phyloP scores from a whole-genome alignment of 2,888 invertebrate species.

The Thymelicus sylvestris region DNA sequence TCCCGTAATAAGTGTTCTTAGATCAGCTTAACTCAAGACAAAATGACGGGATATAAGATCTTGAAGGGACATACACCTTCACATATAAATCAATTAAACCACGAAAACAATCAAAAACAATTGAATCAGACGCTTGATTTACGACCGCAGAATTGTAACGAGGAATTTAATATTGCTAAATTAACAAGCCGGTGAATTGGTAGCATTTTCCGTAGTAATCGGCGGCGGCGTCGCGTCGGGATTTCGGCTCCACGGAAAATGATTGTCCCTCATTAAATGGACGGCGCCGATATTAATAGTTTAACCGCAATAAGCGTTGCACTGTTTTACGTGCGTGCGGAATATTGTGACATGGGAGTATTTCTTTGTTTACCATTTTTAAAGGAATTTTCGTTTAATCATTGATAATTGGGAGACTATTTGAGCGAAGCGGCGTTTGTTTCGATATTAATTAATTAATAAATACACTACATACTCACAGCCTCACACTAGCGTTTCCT shows the following conservation, averaged over 20 bases:
- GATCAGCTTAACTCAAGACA: no score
- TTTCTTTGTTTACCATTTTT: neutral
- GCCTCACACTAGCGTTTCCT: no score
- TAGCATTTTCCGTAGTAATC: constrained; percentile 37
- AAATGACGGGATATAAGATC: no score
- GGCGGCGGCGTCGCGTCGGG: constrained; percentile 27
- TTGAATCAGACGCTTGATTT: constrained; percentile 35
- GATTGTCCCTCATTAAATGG: constrained; percentile 48
- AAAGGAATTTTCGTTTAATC: neutral
- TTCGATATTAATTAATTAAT: no score
- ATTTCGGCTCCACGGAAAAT: constrained; percentile 38
- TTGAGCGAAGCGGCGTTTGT: neutral
- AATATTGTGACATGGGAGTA: neutral
- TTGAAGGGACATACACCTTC: no score
- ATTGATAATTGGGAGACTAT: neutral
- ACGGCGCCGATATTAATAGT: constrained; percentile 48
- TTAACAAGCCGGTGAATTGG: constrained; percentile 36
- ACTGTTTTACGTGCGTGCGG: constrained; percentile 42
- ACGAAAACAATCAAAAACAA: constrained; percentile 15
- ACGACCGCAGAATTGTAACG: constrained; percentile 36
- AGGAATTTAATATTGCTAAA: constrained; percentile 42
- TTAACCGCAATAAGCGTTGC: constrained; percentile 46
- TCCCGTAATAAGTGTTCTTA: no score
- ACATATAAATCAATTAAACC: constrained; percentile 8
- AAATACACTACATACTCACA: no score